Conservation (phyloP, 2,797 vertebrate genomes). For the Sebastes umbrosus region DNA sequence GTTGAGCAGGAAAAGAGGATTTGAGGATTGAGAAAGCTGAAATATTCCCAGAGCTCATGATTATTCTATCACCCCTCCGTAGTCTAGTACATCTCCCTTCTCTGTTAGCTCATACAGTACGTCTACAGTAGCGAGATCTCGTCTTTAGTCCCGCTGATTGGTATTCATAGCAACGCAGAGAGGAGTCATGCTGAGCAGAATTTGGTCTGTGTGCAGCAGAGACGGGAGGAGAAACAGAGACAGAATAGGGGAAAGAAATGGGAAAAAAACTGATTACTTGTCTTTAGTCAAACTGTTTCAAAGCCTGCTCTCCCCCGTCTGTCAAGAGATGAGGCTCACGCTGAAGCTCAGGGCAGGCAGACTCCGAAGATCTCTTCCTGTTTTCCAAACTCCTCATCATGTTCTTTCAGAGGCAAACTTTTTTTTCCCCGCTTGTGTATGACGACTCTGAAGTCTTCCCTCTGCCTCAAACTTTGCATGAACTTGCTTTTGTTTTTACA, state of each 20-base stretch:
- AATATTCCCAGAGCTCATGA: slow-evolving; percentile 56
- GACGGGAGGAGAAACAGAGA: slow-evolving; percentile 3
- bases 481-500: slow-evolving; percentile 65
- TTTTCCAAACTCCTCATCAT: slow-evolving; percentile 67
- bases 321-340: slow-evolving; percentile 54
- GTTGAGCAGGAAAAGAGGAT: slow-evolving; percentile 37
- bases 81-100: slow-evolving; percentile 26
- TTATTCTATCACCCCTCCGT: slow-evolving; percentile 45
- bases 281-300: slow-evolving; percentile 59
- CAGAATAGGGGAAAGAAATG: slow-evolving; percentile 16
- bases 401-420: slow-evolving; percentile 50
- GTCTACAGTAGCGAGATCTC: slow-evolving; percentile 34
- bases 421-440: slow-evolving; percentile 29
- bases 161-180: slow-evolving; percentile 50
- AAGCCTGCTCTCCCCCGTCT: slow-evolving; percentile 41
- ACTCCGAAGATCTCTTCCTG: slow-evolving; percentile 58
- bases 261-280: slow-evolving; percentile 47
- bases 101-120: slow-evolving; percentile 46
- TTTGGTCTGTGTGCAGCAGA: slow-evolving; percentile 36
- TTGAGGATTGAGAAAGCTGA: slow-evolving; percentile 29
- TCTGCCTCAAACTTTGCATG: slow-evolving; percentile 68
- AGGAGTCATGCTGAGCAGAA: slow-evolving; percentile 35
- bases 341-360: slow-evolving; percentile 48
- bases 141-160: slow-evolving; percentile 49
- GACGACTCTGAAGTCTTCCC: slow-evolving; percentile 55